A percentile compares a stretch with the other conserved stretches of the same genome.
Evolutionary conservation across 1,140 invertebrate genomes (phyloP).

Genomic region (Onthophagus taurus): DNA sequence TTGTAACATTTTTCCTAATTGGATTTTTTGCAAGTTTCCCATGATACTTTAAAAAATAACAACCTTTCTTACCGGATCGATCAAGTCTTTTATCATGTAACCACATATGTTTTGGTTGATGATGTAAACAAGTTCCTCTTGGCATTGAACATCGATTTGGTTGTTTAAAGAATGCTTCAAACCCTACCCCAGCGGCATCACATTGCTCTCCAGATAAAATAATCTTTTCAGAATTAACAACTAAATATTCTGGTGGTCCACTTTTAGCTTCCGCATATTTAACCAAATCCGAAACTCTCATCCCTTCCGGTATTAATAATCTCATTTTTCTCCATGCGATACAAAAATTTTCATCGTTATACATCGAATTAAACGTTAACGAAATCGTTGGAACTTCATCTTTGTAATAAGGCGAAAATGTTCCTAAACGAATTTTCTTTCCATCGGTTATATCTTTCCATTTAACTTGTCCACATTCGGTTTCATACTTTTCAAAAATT

Average conservation of each 20-base stretch:
- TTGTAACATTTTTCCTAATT: conserved; percentile 30
- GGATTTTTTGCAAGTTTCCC: conserved; percentile 36
- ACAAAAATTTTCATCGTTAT: conserved; percentile 8
- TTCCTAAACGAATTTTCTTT: conserved; percentile 23
- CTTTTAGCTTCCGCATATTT: conserved; percentile 29
- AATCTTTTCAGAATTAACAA: conserved; percentile 35
- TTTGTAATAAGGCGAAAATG: conserved; percentile 14
- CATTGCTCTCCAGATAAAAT: conserved; percentile 39
- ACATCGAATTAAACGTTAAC: conserved; percentile 16
- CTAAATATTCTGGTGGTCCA: conserved; percentile 38
- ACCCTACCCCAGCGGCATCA: conserved; percentile 42
- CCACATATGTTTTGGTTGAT: conserved; percentile 42
- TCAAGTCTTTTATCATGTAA: conserved; percentile 37
- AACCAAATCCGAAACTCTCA: conserved; percentile 19
- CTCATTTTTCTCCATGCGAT: conserved; percentile 20
- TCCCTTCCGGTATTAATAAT: conserved; percentile 32
- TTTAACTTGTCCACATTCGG: conserved; percentile 23
- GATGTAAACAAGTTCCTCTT: conserved; percentile 39
- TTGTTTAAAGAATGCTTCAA: conserved; percentile 41
- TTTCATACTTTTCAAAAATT: conserved; percentile 38
- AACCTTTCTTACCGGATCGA: conserved; percentile 33
- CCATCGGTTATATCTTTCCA: conserved; percentile 38
- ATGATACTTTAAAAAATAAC: conserved; percentile 43
- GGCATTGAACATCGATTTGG: conserved; percentile 36
- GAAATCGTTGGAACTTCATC: conserved; percentile 16